Conservation (phyloP, 2,888 invertebrate species). For the Scaptomyza flava region DNA sequence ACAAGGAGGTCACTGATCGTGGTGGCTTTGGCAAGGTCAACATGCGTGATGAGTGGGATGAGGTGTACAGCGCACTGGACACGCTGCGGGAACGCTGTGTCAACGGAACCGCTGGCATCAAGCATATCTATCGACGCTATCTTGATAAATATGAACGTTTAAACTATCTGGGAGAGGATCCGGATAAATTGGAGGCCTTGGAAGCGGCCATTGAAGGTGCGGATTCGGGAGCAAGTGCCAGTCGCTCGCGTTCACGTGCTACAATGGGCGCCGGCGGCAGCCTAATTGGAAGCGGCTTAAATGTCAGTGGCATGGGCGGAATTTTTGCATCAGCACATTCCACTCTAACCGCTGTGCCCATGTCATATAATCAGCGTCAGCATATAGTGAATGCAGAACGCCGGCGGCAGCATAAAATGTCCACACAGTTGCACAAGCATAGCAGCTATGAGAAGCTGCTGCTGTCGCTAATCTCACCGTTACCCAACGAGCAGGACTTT, state of each 20-base stretch:
- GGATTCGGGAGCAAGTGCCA: conserved; percentile 87
- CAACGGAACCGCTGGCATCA: conserved; percentile 94
- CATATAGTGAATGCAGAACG: conserved; percentile 89
- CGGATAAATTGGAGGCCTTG: conserved; percentile 90
- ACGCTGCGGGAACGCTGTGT: conserved; percentile 93
- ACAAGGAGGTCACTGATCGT: conserved; percentile 94
- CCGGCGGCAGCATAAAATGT: conserved; percentile 88
- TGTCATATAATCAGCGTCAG: conserved; percentile 91
- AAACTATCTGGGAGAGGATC: conserved; percentile 95
- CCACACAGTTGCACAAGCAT: conserved; percentile 87
- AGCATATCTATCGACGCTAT: conserved; percentile 92
- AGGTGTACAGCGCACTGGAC: conserved; percentile 91
- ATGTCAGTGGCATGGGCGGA: conserved; percentile 84
- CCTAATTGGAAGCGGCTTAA: conserved; percentile 86
- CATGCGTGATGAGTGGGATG: conserved; percentile 94
- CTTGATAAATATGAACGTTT: conserved; percentile 95
- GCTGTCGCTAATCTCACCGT: conserved; percentile 96
- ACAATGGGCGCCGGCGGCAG: conserved; percentile 86
- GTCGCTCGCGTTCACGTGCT: conserved; percentile 87
- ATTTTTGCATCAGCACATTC: conserved; percentile 63
- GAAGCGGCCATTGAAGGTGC: conserved; percentile 84
- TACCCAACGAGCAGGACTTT: conserved; percentile 99
- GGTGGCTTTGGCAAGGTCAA: conserved; percentile 99
- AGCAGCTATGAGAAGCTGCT: conserved; percentile 94
- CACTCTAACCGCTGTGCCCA: conserved; percentile 86